Conservation (phyloP, 2,797 vertebrate species). For the Poecilia velifera region DNA sequence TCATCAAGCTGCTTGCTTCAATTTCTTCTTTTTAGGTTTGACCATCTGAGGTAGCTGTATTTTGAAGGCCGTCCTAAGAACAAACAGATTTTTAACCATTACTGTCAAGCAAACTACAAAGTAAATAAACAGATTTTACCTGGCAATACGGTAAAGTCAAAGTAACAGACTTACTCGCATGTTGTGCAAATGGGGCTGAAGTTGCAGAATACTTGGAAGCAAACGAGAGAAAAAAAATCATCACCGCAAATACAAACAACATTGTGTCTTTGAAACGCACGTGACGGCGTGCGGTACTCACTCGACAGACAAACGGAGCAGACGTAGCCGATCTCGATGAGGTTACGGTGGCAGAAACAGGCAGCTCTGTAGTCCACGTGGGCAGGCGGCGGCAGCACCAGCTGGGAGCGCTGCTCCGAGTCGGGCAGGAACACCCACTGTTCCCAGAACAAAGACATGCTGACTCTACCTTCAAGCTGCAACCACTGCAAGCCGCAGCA, state of each 20-base stretch:
- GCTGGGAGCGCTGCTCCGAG: constrained; percentile 90
- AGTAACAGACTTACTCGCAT: constrained; percentile 90
- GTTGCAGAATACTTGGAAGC: constrained; percentile 92
- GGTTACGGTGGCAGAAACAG: constrained; percentile 96
- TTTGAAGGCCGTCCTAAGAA: constrained; percentile 93
- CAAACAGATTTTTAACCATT: background rate
- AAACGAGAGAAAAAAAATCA: constrained; percentile 4
- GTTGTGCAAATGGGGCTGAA: constrained; percentile 99
- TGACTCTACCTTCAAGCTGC: background rate
- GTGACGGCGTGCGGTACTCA: constrained; percentile 67
- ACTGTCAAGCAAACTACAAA: background rate
- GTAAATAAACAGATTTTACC: background rate
- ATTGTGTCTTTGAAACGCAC: background rate
- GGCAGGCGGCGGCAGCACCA: constrained; percentile 89
- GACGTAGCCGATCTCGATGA: constrained; percentile 97
- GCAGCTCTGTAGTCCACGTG: constrained; percentile 97
- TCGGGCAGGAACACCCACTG: constrained; percentile 98
- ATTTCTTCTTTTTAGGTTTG: constrained; percentile 97
- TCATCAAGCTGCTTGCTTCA: constrained; percentile 81
- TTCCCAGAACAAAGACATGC: constrained; percentile 24
- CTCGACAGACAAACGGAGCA: constrained; percentile 99
- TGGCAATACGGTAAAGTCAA: background rate
- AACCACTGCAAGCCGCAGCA: background rate
- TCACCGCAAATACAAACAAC: background rate
- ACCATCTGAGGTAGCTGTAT: constrained; percentile 94